Percentiles rank a stretch among this genome's conserved stretches.
Conservation (phyloP, 2,888 invertebrate genomes). For the Nomada fucata region DNA sequence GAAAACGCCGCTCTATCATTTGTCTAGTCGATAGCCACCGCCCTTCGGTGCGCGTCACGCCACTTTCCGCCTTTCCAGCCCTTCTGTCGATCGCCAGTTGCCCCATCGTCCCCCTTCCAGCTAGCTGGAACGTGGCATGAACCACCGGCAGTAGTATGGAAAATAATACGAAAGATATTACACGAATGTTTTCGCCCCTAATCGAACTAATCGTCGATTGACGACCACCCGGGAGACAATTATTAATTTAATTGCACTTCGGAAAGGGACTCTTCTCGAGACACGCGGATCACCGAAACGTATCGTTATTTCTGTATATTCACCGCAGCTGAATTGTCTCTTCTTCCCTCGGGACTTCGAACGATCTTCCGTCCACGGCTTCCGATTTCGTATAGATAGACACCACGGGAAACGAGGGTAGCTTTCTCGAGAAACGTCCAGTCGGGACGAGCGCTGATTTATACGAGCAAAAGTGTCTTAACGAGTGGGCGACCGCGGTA, state of each 20-base stretch:
- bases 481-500: slow-evolving; percentile 13
- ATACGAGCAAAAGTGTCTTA: slow-evolving; percentile 31
- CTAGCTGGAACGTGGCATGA: background rate
- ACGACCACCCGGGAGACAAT: too few species aligned
- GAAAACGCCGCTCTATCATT: slow-evolving; percentile 71
- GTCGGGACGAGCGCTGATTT: slow-evolving; percentile 35
- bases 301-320: too few species aligned
- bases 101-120: background rate
- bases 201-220: slow-evolving; percentile 5
- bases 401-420: slow-evolving; percentile 13
- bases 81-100: slow-evolving; percentile 44
- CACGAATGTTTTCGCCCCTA: slow-evolving; percentile 14
- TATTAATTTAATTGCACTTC: too few species aligned
- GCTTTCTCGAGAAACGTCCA: slow-evolving; percentile 20
- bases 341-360: too few species aligned
- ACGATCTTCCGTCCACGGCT: background rate
- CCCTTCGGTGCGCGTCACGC: slow-evolving; percentile 60
- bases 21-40: slow-evolving; percentile 68
- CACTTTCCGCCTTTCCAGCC: slow-evolving; percentile 49
- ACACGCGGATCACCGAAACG: too few species aligned
- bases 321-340: too few species aligned
- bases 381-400: background rate
- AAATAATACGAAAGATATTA: slow-evolving; percentile 1
- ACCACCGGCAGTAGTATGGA: slow-evolving; percentile 6
- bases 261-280: too few species aligned